These are phyloP conservation scores for Tyria jacobaeae DNA, from an alignment of 2,888 invertebrate species.

Conservation along the genomic window DNA sequence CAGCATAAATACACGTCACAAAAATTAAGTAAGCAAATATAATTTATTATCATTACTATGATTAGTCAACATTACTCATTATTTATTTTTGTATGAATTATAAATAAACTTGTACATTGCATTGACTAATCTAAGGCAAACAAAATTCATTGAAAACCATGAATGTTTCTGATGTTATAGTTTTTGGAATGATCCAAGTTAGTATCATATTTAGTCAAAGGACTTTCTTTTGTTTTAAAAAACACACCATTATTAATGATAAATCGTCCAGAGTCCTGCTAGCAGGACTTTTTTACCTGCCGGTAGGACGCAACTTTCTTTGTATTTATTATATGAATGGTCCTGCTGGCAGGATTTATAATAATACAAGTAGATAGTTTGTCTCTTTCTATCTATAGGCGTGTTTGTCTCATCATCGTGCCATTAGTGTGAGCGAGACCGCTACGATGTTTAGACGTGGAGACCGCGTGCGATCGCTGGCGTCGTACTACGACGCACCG, in stretches of 20 bases:
- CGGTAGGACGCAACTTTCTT: too few relatives aligned
- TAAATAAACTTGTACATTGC: neutral
- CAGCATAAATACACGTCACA: constrained; percentile 31
- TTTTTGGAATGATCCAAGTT: neutral
- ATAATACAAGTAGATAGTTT: too few relatives aligned
- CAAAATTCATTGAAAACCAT: neutral
- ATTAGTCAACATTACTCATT: constrained; percentile 4
- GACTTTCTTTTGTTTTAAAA: neutral
- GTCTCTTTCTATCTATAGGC: too few relatives aligned
- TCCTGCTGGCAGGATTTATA: too few relatives aligned
- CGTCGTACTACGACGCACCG: too few relatives aligned
- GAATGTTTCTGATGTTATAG: neutral
- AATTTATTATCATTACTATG: constrained; percentile 10
- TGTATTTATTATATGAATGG: too few relatives aligned
- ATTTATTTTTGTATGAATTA: neutral
- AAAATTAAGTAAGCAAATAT: constrained; percentile 16
- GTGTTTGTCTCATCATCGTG: too few relatives aligned
- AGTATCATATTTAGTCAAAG: neutral
- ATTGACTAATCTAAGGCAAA: neutral
- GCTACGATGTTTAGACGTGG: too few relatives aligned
- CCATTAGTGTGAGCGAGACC: too few relatives aligned
- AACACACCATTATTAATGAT: neutral
- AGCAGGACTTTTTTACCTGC: too few relatives aligned
- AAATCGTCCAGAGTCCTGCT: too few relatives aligned
- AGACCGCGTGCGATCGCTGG: too few relatives aligned